Base-by-base conservation (phyloP, 2,888 invertebrate genomes). In the Napeogenes sylphis region DNA sequence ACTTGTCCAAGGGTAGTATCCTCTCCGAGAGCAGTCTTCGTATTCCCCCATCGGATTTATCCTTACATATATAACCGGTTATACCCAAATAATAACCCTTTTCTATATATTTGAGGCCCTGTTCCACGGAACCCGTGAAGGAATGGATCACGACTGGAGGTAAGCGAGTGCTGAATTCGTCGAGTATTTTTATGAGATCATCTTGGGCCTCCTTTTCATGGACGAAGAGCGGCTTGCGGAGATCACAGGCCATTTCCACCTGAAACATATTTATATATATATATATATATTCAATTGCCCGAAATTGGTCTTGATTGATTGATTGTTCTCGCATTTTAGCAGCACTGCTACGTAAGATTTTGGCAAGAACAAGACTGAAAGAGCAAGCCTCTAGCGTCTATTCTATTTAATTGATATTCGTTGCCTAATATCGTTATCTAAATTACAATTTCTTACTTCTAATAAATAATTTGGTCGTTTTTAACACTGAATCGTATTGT, bases 151-250 rank as follows among this genome's bases (percentile, higher is more conserved):
- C 93, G 63, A 96, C 94, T 10, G 96, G 93, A n/a, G 98, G 97
- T 58, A 97, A 84, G 12, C 89, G 78, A 69, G 63, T 75, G 10
- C 77, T 78, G 71, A 82, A 87, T 65, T 86, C 87, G n/a, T 85
- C 87, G 21, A 91, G 79, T 63, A 98, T 95, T 78, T 93, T 92
- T 70, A 97, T 87, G 73, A 98, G 92, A 83, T 98, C 97, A 30
- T 94, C 92, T 77, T 97, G 96, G 21, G 98, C 98, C 73, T 97
- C 97, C 82, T 98, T 93, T 86, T 98, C 98, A 83, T 98, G 98
- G 56, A 98, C 93, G 77, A 98, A 94, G 53, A 98, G 85, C 2
- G 98, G 97, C 82, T 98, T 98, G 64, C 94, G 93, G 56, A 98
- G 88, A 75, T 95, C 94, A 77, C 96, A 95, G 56, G 98, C 98